These are phyloP conservation scores for Drosophila longiperda DNA, from an alignment of 2,888 invertebrate genomes.

Conservation along the genomic window DNA sequence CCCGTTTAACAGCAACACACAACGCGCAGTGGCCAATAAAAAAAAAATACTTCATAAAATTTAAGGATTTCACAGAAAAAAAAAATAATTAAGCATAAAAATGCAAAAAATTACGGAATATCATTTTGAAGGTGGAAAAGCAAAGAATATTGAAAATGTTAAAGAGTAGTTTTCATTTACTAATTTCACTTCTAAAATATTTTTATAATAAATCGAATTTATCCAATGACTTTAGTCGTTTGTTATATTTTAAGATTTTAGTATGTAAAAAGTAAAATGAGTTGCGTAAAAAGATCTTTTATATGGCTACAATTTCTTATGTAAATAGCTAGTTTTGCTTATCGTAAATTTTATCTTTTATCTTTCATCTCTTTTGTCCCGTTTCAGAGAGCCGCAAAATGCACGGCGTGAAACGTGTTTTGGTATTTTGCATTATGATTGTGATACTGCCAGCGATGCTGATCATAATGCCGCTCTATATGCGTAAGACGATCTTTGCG, in stretches of 20 bases:
- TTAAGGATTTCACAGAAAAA: not conserved
- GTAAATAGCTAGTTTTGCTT: constrained; percentile 7
- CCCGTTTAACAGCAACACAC: constrained; percentile 35
- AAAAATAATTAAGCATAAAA: constrained; percentile 11
- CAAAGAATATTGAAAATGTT: not conserved
- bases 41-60: not conserved
- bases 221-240: not conserved
- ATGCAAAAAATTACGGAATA: constrained; percentile 78
- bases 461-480: constrained; percentile 91
- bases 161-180: not conserved
- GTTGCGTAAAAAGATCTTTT: not conserved
- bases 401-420: constrained; percentile 92
- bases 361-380: constrained; percentile 16
- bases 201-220: not conserved
- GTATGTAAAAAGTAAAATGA: not conserved
- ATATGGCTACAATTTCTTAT: not conserved
- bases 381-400: constrained; percentile 89
- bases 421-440: constrained; percentile 91
- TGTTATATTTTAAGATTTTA: no score
- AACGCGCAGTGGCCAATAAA: constrained; percentile 4
- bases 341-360: constrained; percentile 29
- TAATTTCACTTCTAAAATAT: not conserved
- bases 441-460: constrained; percentile 90
- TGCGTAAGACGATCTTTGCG: constrained; percentile 91
- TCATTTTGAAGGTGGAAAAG: constrained; percentile 79